These are phyloP conservation scores for Shinisaurus crocodilurus DNA, from an alignment of 2,113 vertebrate species.

Conservation along the genomic window DNA sequence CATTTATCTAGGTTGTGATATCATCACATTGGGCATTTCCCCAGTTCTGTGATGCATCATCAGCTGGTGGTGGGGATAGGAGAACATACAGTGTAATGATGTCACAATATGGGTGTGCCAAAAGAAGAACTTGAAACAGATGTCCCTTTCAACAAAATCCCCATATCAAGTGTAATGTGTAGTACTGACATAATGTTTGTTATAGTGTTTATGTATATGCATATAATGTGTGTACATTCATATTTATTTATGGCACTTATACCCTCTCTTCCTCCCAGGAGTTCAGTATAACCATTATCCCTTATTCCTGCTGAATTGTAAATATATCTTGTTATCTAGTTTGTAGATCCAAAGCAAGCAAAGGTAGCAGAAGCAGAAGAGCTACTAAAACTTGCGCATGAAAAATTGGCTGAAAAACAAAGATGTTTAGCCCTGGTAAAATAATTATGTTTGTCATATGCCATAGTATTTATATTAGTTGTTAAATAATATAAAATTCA, in stretches of 20 bases:
- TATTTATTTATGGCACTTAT: neutral
- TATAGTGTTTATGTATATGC: neutral
- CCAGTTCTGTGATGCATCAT: neutral
- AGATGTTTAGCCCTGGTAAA: conserved; percentile 73
- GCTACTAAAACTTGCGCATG: conserved; percentile 61
- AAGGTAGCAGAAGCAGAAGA: conserved; percentile 72
- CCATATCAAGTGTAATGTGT: neutral
- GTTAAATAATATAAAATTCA: neutral
- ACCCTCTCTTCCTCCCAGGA: neutral
- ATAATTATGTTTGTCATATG: neutral
- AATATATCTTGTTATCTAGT: conserved; percentile 53
- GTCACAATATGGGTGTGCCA: neutral
- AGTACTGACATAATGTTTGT: neutral
- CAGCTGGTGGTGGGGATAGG: neutral
- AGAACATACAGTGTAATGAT: neutral
- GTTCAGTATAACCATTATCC: neutral
- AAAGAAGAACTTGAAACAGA: neutral
- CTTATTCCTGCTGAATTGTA: neutral
- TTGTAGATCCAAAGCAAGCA: conserved; percentile 69
- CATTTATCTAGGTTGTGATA: neutral
- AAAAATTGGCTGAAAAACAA: conserved; percentile 71
- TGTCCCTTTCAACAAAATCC: neutral
- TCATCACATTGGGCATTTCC: neutral
- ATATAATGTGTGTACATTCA: neutral
- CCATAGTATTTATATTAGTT: neutral